Base-by-base conservation (phyloP, 2,113 vertebrate species). In the Zapornia atra region DNA sequence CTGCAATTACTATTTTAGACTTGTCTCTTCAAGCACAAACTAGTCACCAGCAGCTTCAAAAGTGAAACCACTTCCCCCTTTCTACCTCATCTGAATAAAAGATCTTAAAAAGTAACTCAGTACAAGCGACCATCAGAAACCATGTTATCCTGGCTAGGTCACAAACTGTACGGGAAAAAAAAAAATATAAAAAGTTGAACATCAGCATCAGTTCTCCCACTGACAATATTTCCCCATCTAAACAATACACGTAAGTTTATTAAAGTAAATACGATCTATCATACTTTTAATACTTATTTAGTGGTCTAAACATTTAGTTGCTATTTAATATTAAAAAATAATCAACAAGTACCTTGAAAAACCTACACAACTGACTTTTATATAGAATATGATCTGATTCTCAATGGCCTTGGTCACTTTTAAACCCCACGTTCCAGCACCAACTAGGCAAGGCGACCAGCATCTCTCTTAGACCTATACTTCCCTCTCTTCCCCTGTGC, bases 331-430 rank as follows among this genome's bases (percentile, higher is more conserved):
- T 1, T 63, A 46, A 44, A 50, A 34, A 12, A 15, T 3, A 12
- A 38, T 3, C 4, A 61, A 15, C 38, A 38, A 7, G 25, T 16
- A 50, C 8, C 21, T 34, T 16, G 12, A 86, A 56, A 17, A 80
- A 82, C 15, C 5, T 21, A 13, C 21, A 33, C 4, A 33, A 51
- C 5, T n/a, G 4, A 25, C 17, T 77, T 72, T 57, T 56, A 56
- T 18, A n/a, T 1, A 59, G 44, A 44, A 15, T 10, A 48, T 54
- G 22, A 65, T 2, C 20, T 42, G 40, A 78, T 4, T 66, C 2
- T 14, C 3, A 46, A 50, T 0, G 0, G 25, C 7, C 34, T 56
- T 20, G 14, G 10, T 5, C 22, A 36, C 29, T 40, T 48, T 42
- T 51, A 79, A 59, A 5, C 17, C 1, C 12, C 8, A 46, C 9